Evolutionary conservation across 2,113 vertebrate genomes (phyloP), one percentile per base, ranked within the genome.

Genomic region (Fregetta grallaria): DNA sequence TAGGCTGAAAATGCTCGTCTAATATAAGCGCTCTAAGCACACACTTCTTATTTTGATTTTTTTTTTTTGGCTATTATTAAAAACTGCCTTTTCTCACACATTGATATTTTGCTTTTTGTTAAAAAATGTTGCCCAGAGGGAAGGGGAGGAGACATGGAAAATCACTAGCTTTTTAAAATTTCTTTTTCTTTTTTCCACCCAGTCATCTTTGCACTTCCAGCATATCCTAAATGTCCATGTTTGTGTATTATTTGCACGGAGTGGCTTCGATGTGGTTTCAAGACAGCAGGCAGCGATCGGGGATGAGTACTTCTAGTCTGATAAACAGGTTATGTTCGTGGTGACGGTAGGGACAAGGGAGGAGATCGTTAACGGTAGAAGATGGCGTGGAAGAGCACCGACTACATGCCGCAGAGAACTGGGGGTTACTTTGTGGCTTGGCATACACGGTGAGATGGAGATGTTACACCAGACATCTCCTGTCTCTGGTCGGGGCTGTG

Each of bases 291-390:
- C 36, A 70, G 38, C 1, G 1, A 76, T 38, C 0, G 0, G 36
- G 45, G 58, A 61, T 0, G 0, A 32, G 52, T 45, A 27, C 52
- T 55, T 85, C 38, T 42, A 20, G n/a, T 56, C 23, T 55, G 47
- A 47, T 52, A 5, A 29, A 10, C 34, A 38, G n/a, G 53, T 68
- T 45, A 15, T 23, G 26, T 42, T 70, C 0, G 2, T 16, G 26
- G 13, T 38, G 68, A 29, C 26, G 7, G n/a, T 15, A 34, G 68
- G 79, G 75, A 34, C 56, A 30, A 44, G 44, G 38, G 44, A 71
- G n/a, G 68, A 92, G 56, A 34, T 61, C 0, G 1, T 70, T 52
- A 45, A n/a, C 0, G 1, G 18, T 32, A 74, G 0, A 0, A 68
- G 74, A 7, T 0, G 2, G 6, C 2, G 0, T 45, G 61, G 44